Evolutionary conservation across 2,888 invertebrate genomes (phyloP).

Genomic region (Agonopterix alstromeriana): DNA sequence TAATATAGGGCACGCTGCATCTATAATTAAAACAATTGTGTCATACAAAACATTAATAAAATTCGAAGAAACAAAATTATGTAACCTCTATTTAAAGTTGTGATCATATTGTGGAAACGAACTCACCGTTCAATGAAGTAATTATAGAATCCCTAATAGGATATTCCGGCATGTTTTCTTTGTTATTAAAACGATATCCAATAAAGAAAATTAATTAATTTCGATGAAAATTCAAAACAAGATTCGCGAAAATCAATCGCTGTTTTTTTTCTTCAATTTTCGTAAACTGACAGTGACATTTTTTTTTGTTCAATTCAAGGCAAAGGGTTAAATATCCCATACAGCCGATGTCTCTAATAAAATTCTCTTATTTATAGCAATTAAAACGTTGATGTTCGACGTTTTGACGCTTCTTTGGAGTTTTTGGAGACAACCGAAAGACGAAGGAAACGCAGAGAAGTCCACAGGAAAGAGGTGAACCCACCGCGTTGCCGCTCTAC

Average conservation of each 20-base stretch:
- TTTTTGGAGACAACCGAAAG: too few species aligned
- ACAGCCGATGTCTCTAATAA: too few species aligned
- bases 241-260: neutral
- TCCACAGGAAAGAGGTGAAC: too few species aligned
- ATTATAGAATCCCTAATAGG: conserved; percentile 54
- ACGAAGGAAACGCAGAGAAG: too few species aligned
- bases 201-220: conserved; percentile 1
- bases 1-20: conserved; percentile 41
- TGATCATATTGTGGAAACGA: conserved; percentile 5
- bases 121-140: conserved; percentile 55
- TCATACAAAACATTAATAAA: conserved; percentile 47
- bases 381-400: too few species aligned
- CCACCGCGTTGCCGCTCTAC: too few species aligned
- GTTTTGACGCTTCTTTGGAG: too few species aligned
- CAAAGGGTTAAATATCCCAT: too few species aligned
- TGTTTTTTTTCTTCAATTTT: too few species aligned
- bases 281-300: neutral
- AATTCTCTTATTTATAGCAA: too few species aligned
- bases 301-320: too few species aligned
- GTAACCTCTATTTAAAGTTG: conserved; percentile 34
- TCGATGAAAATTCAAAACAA: conserved; percentile 6
- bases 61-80: conserved; percentile 51
- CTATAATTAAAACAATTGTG: conserved; percentile 67
- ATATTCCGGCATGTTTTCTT: conserved; percentile 50
- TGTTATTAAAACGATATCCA: neutral